Base-by-base conservation (phyloP, 2,113 vertebrate species). In the Emydura subglobosa region DNA sequence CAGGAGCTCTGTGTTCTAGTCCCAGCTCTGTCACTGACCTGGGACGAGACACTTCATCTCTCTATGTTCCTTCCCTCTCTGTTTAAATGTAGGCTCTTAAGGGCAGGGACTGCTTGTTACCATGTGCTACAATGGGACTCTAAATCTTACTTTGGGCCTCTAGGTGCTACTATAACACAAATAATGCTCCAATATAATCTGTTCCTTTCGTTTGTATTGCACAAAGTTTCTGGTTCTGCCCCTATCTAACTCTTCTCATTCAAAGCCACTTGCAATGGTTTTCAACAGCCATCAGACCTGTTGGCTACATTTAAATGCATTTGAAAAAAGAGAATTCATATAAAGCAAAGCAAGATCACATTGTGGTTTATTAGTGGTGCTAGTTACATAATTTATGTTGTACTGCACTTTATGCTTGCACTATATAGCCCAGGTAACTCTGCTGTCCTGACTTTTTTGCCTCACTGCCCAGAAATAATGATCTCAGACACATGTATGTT, bases 401-500 rank as follows among this genome's bases (percentile, higher is more conserved):
- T 86, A 51, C 7, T 86, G 76, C 17, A 86, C 39, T 92, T 95
- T 68, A 47, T 0, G 0, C 42, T 74, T n/a, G 47, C 49, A 51
- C 29, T 31, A 22, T 44, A 27, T 39, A n/a, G 16, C n/a, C 29
- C 47, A 84, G 76, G 68, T 88, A 78, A 54, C 4, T 8, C 1
- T 61, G n/a, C 65, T 82, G 79, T 79, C 82, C 76, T 31, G 92
- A 87, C 82, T 74, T 86, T 51, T 47, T 89, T 82, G 94, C n/a
- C 57, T 94, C 65, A 14, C 16, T 55, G n/a, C n/a, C 21, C 81
- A 83, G 79, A 84, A 90, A 87, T 81, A 90, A 86, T 79, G 39
- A 47, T 24, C 31, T 91, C 84, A 93, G 82, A 42, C 78, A 72
- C 51, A 83, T 31, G 78, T 2, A 54, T 22, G 14, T 10, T 89